These are phyloP conservation scores for Manis javanica DNA, from an alignment of 2,797 vertebrate genomes.

Conservation along the genomic window DNA sequence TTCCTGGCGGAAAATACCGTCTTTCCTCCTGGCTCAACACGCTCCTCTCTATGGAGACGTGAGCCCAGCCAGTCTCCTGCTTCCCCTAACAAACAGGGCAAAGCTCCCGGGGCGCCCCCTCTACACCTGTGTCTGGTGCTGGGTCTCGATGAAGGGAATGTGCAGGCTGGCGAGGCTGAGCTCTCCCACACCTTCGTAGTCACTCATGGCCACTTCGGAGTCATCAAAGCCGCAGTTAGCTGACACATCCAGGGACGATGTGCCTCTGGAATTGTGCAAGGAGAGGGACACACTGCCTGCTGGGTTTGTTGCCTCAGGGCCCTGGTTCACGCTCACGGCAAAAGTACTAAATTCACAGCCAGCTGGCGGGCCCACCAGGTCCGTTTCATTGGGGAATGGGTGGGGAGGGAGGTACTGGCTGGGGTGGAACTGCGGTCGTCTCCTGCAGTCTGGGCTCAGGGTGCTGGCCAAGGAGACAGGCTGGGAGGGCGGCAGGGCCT, in stretches of 20 bases:
- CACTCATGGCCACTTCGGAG: constrained; percentile 91
- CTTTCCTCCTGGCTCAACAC: constrained; percentile 73
- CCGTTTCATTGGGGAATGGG: constrained; percentile 90
- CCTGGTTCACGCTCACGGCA: constrained; percentile 84
- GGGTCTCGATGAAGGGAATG: constrained; percentile 89
- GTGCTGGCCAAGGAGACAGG: constrained; percentile 91
- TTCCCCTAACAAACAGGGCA: constrained; percentile 52
- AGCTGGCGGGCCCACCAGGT: constrained; percentile 84
- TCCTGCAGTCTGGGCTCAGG: constrained; percentile 89
- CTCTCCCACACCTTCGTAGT: constrained; percentile 94
- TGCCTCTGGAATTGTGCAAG: constrained; percentile 91
- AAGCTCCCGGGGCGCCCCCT: constrained; percentile 43
- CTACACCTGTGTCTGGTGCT: constrained; percentile 98
- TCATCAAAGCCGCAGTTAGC: constrained; percentile 90
- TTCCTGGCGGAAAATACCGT: constrained; percentile 72
- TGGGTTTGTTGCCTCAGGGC: constrained; percentile 86
- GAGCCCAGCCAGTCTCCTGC: constrained; percentile 72
- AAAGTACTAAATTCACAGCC: constrained; percentile 88
- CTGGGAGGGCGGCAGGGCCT: constrained; percentile 87
- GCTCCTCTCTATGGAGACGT: constrained; percentile 55
- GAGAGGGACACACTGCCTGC: constrained; percentile 89
- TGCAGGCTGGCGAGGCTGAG: constrained; percentile 87
- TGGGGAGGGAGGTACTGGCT: constrained; percentile 98
- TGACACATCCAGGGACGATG: constrained; percentile 93
- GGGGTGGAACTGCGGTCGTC: constrained; percentile 94